Conservation (phyloP, 2,888 invertebrate genomes). For the Ypsolopha scabrella region DNA sequence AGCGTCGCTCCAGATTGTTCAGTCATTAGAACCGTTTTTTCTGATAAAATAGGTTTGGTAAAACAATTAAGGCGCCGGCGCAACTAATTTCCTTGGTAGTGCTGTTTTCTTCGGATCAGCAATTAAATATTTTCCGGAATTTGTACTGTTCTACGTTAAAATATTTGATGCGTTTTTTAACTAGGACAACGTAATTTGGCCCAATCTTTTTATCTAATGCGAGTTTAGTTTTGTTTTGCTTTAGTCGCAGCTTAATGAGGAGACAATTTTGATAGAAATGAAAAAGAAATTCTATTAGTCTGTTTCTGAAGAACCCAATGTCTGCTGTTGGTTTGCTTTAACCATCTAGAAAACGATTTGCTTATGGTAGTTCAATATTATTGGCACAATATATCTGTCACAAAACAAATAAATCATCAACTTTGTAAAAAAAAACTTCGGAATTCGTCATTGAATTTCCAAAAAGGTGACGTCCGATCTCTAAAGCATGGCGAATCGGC, state of each 20-base stretch:
- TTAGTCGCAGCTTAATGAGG: too few relatives aligned
- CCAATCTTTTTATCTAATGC: too few relatives aligned
- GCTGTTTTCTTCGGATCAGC: neutral
- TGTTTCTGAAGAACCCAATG: too few relatives aligned
- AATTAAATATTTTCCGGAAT: too few relatives aligned
- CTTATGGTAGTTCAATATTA: too few relatives aligned
- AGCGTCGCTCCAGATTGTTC: constrained; percentile 59
- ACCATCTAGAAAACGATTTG: too few relatives aligned
- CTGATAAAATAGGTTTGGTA: neutral
- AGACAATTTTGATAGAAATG: too few relatives aligned
- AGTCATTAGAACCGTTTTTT: constrained; percentile 36
- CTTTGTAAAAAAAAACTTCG: neutral
- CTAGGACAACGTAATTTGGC: neutral
- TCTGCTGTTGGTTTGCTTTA: too few relatives aligned
- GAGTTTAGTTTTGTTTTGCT: too few relatives aligned
- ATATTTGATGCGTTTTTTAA: neutral
- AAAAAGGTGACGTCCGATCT: constrained; percentile 15
- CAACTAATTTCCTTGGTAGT: neutral
- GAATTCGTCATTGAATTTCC: neutral
- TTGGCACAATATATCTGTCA: too few relatives aligned
- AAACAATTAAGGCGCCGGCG: constrained; percentile 1
- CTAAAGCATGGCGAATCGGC: constrained; percentile 49
- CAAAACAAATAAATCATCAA: neutral
- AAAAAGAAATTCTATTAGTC: too few relatives aligned
- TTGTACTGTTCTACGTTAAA: neutral